Evolutionary conservation across 2,113 vertebrate species (phyloP).

Genomic region (Apaloderma vittatum): DNA sequence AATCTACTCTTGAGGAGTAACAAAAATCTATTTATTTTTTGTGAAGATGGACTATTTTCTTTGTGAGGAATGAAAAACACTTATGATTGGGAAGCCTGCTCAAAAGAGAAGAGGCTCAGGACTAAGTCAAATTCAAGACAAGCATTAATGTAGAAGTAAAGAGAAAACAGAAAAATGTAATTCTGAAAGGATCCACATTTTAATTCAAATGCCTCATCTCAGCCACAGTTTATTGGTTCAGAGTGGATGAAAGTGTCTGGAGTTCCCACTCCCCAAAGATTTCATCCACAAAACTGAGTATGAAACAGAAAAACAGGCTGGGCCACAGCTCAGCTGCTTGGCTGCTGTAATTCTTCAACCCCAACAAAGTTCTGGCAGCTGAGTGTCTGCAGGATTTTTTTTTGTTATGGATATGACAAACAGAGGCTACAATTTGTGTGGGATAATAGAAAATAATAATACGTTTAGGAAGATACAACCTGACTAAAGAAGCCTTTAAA

Average conservation of each 20-base stretch:
- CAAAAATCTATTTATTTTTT: not conserved
- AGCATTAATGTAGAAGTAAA: not conserved
- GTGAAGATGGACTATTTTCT: not conserved
- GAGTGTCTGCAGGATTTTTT: not conserved
- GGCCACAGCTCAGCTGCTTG: not conserved
- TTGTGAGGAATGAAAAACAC: not conserved
- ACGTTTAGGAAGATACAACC: not conserved
- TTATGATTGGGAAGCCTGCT: not conserved
- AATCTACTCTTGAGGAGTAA: not conserved
- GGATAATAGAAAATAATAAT: not conserved
- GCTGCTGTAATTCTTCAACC: not conserved
- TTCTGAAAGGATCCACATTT: constrained; percentile 7
- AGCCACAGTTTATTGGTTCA: not conserved
- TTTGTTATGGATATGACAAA: not conserved
- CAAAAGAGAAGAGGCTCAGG: constrained; percentile 28
- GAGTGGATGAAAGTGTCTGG: not conserved
- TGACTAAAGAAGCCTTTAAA: not conserved
- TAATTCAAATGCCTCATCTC: not conserved
- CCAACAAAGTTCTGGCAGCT: not conserved
- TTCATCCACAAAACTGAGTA: not conserved
- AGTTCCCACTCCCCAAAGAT: not conserved
- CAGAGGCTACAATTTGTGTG: not conserved
- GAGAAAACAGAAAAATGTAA: not conserved
- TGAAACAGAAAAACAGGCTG: not conserved
- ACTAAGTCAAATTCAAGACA: not conserved